Conservation (phyloP, 2,113 vertebrate genomes). For the Promerops cafer region DNA sequence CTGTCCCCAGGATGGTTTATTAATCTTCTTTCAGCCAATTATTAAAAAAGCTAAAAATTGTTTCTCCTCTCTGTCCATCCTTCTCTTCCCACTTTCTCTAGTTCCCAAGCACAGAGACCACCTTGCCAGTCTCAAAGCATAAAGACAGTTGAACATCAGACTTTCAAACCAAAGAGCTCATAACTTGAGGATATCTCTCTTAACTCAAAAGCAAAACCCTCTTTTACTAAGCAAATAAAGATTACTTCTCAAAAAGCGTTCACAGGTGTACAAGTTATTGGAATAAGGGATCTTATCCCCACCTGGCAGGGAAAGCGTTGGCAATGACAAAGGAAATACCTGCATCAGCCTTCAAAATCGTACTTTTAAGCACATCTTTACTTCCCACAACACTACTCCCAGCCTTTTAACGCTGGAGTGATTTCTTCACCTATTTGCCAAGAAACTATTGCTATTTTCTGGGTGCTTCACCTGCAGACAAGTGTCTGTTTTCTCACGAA, state of each 20-base stretch:
- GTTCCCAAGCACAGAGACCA: neutral
- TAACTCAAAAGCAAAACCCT: neutral
- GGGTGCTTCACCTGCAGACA: neutral
- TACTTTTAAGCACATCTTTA: neutral
- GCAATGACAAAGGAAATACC: neutral
- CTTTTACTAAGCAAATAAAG: neutral
- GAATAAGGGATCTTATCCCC: neutral
- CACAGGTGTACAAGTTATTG: neutral
- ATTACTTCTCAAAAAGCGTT: neutral
- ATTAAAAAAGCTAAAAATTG: neutral
- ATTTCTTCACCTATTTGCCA: neutral
- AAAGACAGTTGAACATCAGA: neutral
- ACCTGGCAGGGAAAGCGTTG: neutral
- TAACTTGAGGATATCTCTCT: neutral
- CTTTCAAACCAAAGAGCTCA: neutral
- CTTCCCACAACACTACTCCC: neutral
- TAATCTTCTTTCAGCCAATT: neutral
- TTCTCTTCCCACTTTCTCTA: neutral
- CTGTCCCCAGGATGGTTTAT: neutral
- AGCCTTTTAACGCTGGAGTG: neutral
- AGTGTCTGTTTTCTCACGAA: neutral
- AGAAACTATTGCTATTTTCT: neutral
- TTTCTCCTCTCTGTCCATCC: neutral
- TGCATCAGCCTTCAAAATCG: neutral
- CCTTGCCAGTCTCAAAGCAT: neutral